Conservation (phyloP, 2,888 invertebrate species). For the Megamerina dolium region DNA sequence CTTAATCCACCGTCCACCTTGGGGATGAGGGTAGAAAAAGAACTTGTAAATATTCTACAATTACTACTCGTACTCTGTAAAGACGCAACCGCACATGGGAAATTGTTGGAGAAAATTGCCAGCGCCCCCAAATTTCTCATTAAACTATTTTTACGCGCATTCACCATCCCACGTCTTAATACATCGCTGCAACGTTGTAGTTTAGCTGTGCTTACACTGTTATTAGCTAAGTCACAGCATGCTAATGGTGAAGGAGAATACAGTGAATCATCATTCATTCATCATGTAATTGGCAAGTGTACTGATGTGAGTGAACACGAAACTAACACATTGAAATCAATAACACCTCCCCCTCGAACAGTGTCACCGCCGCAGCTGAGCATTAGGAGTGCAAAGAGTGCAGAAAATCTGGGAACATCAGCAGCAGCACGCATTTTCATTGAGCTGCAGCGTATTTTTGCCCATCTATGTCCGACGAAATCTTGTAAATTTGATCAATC, state of each 20-base stretch:
- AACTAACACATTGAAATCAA: neutral
- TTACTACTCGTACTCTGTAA: conserved; percentile 34
- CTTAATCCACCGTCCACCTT: conserved; percentile 10
- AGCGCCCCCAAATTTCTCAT: conserved; percentile 22
- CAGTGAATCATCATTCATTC: too few species aligned
- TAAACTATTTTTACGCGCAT: conserved; percentile 27
- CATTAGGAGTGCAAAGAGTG: neutral
- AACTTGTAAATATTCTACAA: conserved; percentile 24
- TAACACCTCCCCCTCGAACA: neutral
- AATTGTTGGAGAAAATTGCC: conserved; percentile 27
- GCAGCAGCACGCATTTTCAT: conserved; percentile 22
- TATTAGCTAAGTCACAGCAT: conserved; percentile 31
- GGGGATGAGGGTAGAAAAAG: conserved; percentile 3
- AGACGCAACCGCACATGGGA: conserved; percentile 29
- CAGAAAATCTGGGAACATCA: neutral
- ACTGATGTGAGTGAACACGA: neutral
- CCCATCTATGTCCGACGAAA: conserved; percentile 26
- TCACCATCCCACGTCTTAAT: conserved; percentile 19
- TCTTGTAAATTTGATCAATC: conserved; percentile 27
- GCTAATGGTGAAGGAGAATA: neutral
- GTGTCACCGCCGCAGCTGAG: too few species aligned
- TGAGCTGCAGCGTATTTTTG: conserved; percentile 29
- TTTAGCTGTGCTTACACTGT: conserved; percentile 25
- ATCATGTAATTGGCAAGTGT: too few species aligned
- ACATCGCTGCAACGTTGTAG: conserved; percentile 28